Conservation (phyloP, 2,888 invertebrate genomes). For the Tetanocera ferruginea region DNA sequence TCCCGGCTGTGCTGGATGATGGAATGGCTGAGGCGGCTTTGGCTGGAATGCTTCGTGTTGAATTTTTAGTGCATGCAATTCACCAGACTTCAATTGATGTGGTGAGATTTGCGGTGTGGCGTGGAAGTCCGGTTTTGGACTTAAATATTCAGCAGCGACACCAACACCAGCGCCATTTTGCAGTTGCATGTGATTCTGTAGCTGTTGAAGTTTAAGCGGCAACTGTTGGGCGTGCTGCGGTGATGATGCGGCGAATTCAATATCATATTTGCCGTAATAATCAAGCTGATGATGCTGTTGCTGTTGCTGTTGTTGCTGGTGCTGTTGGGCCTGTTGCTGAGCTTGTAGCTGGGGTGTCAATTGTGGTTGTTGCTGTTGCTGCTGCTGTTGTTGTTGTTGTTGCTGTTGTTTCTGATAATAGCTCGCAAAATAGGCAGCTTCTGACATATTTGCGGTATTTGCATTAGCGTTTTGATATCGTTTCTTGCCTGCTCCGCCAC, state of each 20-base stretch:
- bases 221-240: conserved; percentile 49
- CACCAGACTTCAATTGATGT: conserved; percentile 51
- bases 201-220: conserved; percentile 53
- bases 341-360: conserved; percentile 48
- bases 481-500: conserved; percentile 51
- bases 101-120: conserved; percentile 43
- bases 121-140: conserved; percentile 60
- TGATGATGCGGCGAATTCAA: conserved; percentile 57
- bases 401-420: conserved; percentile 58
- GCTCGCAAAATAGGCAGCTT: conserved; percentile 61
- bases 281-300: conserved; percentile 57
- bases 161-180: conserved; percentile 50
- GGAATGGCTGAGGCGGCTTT: conserved; percentile 47
- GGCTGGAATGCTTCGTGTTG: conserved; percentile 52
- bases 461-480: conserved; percentile 56
- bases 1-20: conserved; percentile 57
- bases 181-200: conserved; percentile 52
- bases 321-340: conserved; percentile 44
- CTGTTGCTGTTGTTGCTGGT: conserved; percentile 49
- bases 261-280: conserved; percentile 69
- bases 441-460: conserved; percentile 44
- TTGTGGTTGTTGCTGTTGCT: conserved; percentile 52
- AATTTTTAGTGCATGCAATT: conserved; percentile 53
- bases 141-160: conserved; percentile 59
- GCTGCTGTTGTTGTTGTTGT: conserved; percentile 55